Evolutionary conservation across 1,140 invertebrate genomes (phyloP), one percentile per base, ranked within the genome.

Genomic region (Lepidostoma basale): DNA sequence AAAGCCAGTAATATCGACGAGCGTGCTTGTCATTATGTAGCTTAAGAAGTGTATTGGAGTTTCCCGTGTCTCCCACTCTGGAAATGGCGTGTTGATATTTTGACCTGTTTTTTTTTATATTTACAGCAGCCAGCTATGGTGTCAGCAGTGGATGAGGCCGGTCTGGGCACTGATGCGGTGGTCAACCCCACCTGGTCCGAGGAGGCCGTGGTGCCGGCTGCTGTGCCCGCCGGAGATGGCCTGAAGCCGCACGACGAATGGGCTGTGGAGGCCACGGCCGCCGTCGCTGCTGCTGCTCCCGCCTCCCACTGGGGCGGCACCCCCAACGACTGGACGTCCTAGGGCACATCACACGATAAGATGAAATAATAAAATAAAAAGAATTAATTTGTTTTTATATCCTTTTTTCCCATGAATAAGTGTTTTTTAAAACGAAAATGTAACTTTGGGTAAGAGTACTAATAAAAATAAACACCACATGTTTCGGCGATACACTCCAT

Each of bases 261-360:
- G 79, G 75, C 74, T 22, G 71, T 77, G 0, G 70, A 77, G 1
- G 68, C 76, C 8, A 69, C 76, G 1, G 68, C 75, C 23, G 62
- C 76, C 5, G 62, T 75, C 5, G 70, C 76, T 2, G 70, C 78
- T 5, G 54, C 76, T 26, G 62, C 77, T 3, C 52, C 76, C 18
- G 52, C 74, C 9, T 52, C 78, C 10, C 79, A 78, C 0, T 83
- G 81, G 81, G 80, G 80, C 62, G 81, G 80, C 30, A 75, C 77
- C 25, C 73, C 77, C 9, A 78, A 79, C 62, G 79, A 80, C 75
- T 83, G 81, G 81, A 79, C 70, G 62, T 75, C 77, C 10, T 71
- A 71, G 58, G 33, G 30, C 52, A 26, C 45, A 40, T 30, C 56
- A 36, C 23, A 28, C 28, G 8, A 45, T 36, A 33, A 54, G 39